Evolutionary conservation across 2,888 invertebrate genomes (phyloP).

Genomic region (Tinea pellionella): DNA sequence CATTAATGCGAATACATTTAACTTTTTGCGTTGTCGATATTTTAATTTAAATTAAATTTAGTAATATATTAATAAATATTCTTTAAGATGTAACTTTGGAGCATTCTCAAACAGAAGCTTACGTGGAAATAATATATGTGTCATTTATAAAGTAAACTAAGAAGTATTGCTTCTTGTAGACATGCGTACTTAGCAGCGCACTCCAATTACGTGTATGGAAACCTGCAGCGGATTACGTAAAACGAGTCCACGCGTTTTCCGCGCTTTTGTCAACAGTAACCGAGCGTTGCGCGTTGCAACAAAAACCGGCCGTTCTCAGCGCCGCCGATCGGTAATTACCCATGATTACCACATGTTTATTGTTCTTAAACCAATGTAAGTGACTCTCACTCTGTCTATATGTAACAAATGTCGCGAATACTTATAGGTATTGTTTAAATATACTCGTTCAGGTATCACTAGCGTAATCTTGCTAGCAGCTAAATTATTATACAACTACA

Average conservation of each 20-base stretch:
- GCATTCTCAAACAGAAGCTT: too few relatives aligned
- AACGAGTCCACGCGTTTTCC: slow-evolving; percentile 51
- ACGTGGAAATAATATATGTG: too few relatives aligned
- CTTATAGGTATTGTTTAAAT: background rate
- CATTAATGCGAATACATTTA: too few relatives aligned
- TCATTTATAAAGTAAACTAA: background rate
- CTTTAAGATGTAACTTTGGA: too few relatives aligned
- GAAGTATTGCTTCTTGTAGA: background rate
- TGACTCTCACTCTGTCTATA: slow-evolving; percentile 9
- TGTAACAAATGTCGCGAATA: slow-evolving; percentile 6
- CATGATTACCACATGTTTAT: slow-evolving; percentile 47
- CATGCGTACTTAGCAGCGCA: background rate
- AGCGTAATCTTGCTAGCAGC: background rate
- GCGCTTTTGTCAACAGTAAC: slow-evolving; percentile 29
- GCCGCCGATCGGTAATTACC: slow-evolving; percentile 34
- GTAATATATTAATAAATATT: too few relatives aligned
- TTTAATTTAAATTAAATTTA: too few relatives aligned
- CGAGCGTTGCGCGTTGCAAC: slow-evolving; percentile 22
- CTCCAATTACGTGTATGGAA: slow-evolving; percentile 12
- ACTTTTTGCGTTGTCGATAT: too few relatives aligned
- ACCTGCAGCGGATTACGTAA: slow-evolving; percentile 37
- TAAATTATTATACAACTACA: slow-evolving; percentile 4
- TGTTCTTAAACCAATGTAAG: slow-evolving; percentile 33
- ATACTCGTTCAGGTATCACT: background rate
- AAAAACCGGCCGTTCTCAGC: slow-evolving; percentile 52